phyloP scores from a whole-genome alignment of 2,797 vertebrate species.

The Danio jaintianensis region DNA sequence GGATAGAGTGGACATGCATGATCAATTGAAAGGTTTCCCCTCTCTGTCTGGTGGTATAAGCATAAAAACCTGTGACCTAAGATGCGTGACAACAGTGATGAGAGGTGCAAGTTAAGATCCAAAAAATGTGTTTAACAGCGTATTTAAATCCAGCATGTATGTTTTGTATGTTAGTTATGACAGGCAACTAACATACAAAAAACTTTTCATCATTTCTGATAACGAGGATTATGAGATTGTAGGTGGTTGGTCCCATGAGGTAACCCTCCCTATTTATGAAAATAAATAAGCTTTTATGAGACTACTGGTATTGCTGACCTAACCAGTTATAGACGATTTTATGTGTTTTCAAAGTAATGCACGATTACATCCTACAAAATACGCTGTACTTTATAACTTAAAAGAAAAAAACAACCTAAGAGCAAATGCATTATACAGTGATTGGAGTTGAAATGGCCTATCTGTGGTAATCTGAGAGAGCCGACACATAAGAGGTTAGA shows the following conservation, averaged over 20 bases:
- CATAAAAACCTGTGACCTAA: constrained; percentile 31
- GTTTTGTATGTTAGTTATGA: background rate
- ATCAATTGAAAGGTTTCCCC: constrained; percentile 53
- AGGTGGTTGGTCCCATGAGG: no score
- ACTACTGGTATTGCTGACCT: background rate
- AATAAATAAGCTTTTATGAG: background rate
- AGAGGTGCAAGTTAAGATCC: constrained; percentile 16
- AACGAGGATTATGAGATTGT: background rate
- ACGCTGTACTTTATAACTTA: background rate
- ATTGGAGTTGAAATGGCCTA: constrained; percentile 22
- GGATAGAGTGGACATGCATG: constrained; percentile 51
- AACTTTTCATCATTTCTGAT: background rate
- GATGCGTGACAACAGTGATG: constrained; percentile 18
- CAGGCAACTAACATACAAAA: background rate
- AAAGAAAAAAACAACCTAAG: background rate
- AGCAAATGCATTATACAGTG: constrained; percentile 15
- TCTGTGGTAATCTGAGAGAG: constrained; percentile 46
- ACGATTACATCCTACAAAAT: background rate
- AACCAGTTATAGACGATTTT: background rate
- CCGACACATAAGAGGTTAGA: constrained; percentile 41
- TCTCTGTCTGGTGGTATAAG: constrained; percentile 41
- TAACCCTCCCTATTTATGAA: no score
- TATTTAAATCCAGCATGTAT: background rate
- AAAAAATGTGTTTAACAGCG: constrained; percentile 7
- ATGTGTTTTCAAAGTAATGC: background rate